Evolutionary conservation across 2,888 invertebrate genomes (phyloP).

Genomic region (Lissocephala sabroskyi): DNA sequence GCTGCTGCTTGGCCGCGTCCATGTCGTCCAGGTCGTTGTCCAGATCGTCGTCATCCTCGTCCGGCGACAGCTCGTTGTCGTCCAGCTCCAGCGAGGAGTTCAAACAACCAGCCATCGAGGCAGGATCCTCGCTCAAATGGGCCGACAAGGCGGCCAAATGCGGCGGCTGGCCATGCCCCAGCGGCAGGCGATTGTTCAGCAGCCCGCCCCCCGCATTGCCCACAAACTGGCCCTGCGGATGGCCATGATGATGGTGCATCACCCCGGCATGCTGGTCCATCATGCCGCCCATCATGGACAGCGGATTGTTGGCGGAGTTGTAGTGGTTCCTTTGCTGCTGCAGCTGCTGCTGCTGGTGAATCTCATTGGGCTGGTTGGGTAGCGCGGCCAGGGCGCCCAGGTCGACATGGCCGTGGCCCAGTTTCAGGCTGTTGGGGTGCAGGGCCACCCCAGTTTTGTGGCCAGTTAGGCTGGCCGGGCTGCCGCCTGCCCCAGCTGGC

Average conservation of each 20-base stretch:
- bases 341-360: slow-evolving; percentile 33
- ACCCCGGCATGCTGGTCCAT: slow-evolving; percentile 48
- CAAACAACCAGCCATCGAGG: slow-evolving; percentile 25
- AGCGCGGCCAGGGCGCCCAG: slow-evolving; percentile 18
- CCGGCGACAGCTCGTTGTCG: slow-evolving; percentile 63
- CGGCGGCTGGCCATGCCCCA: slow-evolving; percentile 13
- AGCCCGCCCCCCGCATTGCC: background rate
- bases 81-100: slow-evolving; percentile 59
- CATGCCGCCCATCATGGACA: slow-evolving; percentile 67
- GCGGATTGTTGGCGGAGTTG: slow-evolving; percentile 56
- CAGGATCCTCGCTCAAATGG: slow-evolving; percentile 9
- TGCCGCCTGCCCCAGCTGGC: background rate
- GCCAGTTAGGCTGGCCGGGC: background rate
- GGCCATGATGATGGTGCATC: slow-evolving; percentile 36
- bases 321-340: slow-evolving; percentile 52
- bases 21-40: slow-evolving; percentile 63
- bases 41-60: slow-evolving; percentile 65
- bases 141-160: slow-evolving; percentile 17
- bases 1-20: slow-evolving; percentile 64
- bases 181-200: slow-evolving; percentile 4
- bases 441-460: slow-evolving; percentile 5
- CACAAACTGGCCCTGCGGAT: slow-evolving; percentile 19
- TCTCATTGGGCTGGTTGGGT: slow-evolving; percentile 35
- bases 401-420: slow-evolving; percentile 15
- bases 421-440: slow-evolving; percentile 9